Percentiles rank a stretch among this genome's conserved stretches.
phyloP scores from a whole-genome alignment of 2,797 vertebrate genomes.

The Ataeniobius toweri region DNA sequence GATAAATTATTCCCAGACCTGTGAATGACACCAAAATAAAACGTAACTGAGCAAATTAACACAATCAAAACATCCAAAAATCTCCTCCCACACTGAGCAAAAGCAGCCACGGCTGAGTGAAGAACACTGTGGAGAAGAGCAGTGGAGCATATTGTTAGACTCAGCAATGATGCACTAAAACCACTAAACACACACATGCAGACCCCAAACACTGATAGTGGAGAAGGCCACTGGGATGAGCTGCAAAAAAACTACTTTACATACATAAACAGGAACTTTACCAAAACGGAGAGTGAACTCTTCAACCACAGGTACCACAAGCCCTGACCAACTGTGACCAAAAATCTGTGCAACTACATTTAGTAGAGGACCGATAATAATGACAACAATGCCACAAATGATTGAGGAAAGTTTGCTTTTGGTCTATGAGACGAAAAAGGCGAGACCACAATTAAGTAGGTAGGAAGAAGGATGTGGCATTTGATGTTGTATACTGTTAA shows the following conservation, averaged over 20 bases:
- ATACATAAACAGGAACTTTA: slow-evolving; percentile 52
- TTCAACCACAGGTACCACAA: slow-evolving; percentile 19
- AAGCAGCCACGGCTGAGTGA: slow-evolving; percentile 11
- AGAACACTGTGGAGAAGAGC: slow-evolving; percentile 15
- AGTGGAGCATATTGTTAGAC: slow-evolving; percentile 27
- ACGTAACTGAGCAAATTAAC: slow-evolving; percentile 10
- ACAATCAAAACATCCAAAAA: slow-evolving; percentile 13
- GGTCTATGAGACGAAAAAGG: neutral
- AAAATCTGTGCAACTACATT: slow-evolving; percentile 7
- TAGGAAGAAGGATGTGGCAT: neutral
- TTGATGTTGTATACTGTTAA: slow-evolving; percentile 7
- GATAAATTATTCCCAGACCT: slow-evolving; percentile 4
- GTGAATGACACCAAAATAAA: neutral
- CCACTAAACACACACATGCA: slow-evolving; percentile 39
- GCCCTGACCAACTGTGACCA: slow-evolving; percentile 29
- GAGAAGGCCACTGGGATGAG: slow-evolving; percentile 41
- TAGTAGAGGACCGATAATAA: neutral
- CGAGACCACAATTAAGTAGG: neutral
- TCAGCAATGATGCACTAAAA: slow-evolving; percentile 46
- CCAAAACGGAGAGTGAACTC: slow-evolving; percentile 32
- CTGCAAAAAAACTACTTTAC: slow-evolving; percentile 61
- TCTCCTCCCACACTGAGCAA: slow-evolving; percentile 15
- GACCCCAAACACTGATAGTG: slow-evolving; percentile 52
- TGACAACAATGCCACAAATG: slow-evolving; percentile 7
- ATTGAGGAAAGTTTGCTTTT: slow-evolving; percentile 4